Conservation (phyloP, 2,888 invertebrate species). For the Amblyteles armatorius region DNA sequence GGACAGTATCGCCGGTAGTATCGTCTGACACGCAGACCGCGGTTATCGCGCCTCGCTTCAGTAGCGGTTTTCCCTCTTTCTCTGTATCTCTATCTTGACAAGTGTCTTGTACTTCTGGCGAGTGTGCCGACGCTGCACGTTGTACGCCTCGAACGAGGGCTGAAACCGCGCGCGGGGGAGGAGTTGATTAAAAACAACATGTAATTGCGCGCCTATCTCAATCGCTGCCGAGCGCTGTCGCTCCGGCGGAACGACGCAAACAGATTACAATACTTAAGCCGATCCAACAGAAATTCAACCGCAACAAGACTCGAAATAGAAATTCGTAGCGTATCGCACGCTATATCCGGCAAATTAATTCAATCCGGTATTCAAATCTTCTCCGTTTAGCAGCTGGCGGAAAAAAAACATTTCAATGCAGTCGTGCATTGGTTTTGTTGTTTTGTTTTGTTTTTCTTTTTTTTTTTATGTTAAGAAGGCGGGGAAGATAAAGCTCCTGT, state of each 20-base stretch:
- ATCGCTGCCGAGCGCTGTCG: constrained; percentile 16
- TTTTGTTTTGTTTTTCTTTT: neutral
- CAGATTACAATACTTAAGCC: constrained; percentile 50
- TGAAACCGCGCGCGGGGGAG: constrained; percentile 9
- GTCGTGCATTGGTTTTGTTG: neutral
- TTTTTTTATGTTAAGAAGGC: neutral
- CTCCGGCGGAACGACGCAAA: constrained; percentile 28
- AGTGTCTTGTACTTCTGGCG: neutral
- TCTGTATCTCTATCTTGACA: constrained; percentile 18
- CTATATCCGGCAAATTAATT: constrained; percentile 37
- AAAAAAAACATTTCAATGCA: neutral
- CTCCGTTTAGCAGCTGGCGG: neutral
- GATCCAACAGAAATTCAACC: constrained; percentile 55
- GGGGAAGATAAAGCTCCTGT: too few relatives aligned
- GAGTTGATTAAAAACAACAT: constrained; percentile 15
- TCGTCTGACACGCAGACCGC: constrained; percentile 68
- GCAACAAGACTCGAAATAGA: constrained; percentile 49
- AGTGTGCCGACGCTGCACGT: neutral
- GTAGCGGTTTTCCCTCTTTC: constrained; percentile 38
- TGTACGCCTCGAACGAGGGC: neutral
- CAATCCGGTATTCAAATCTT: constrained; percentile 12
- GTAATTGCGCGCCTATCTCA: constrained; percentile 45
- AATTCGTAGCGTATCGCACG: constrained; percentile 36
- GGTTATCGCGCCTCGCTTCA: constrained; percentile 70
- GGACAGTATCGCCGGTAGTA: constrained; percentile 54